Percentiles rank a stretch among this genome's conserved stretches.
Conservation (phyloP, 2,888 invertebrate species). For the Dasysyrphus albostriatus region DNA sequence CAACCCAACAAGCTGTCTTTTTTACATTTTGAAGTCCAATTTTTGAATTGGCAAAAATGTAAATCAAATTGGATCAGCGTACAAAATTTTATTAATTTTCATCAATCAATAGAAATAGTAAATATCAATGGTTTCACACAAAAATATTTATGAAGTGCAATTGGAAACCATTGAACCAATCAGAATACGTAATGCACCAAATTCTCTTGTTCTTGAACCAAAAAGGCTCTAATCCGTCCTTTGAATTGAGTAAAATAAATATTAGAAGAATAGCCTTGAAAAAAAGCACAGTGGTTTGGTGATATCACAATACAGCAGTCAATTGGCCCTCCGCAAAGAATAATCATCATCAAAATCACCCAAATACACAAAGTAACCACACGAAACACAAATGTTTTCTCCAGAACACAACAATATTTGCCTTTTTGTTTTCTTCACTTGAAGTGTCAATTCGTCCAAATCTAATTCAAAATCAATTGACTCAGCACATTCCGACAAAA, state of each 20-base stretch:
- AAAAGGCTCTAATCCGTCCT: too few relatives aligned
- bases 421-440: constrained; percentile 51
- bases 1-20: too few relatives aligned
- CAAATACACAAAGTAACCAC: background rate
- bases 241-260: background rate
- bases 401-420: background rate
- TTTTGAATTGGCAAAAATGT: too few relatives aligned
- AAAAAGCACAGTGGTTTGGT: background rate
- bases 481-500: constrained; percentile 61
- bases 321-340: background rate
- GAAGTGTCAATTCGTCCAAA: constrained; percentile 56
- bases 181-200: too few relatives aligned
- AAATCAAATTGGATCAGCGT: too few relatives aligned
- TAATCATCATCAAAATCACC: background rate
- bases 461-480: constrained; percentile 54
- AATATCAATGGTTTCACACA: too few relatives aligned
- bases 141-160: too few relatives aligned
- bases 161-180: too few relatives aligned
- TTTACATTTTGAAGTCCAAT: too few relatives aligned
- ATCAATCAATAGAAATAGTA: too few relatives aligned
- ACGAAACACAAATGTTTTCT: constrained; percentile 6
- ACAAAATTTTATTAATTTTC: too few relatives aligned
- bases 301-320: background rate
- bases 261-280: background rate
- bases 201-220: too few relatives aligned